Percentiles rank a stretch among this genome's conserved stretches.
Evolutionary conservation across 1,140 invertebrate species (phyloP).

Genomic region (Psilanteris sp.): DNA sequence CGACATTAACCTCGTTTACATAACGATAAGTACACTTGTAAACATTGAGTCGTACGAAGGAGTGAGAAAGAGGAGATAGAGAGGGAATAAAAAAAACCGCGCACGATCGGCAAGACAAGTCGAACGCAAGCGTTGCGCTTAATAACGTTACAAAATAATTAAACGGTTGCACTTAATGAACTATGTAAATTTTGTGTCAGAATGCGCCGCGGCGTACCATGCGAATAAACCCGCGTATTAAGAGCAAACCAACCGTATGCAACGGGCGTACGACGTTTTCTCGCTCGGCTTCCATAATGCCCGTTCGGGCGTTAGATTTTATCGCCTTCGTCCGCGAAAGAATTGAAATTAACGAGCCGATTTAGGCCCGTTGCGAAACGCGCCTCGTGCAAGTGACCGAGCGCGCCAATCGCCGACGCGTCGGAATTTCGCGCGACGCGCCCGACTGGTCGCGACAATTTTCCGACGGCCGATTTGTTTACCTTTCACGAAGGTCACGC

Average conservation of each 20-base stretch:
- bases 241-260: constrained; percentile 26
- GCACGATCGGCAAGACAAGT: constrained; percentile 28
- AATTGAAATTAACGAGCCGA: constrained; percentile 72
- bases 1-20: constrained; percentile 46
- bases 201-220: constrained; percentile 10
- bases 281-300: constrained; percentile 45
- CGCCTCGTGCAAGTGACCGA: constrained; percentile 36
- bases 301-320: constrained; percentile 45
- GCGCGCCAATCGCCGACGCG: too few species aligned
- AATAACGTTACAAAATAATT: constrained; percentile 59
- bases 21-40: constrained; percentile 28
- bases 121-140: constrained; percentile 14
- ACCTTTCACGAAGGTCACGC: too few species aligned
- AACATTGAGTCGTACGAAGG: constrained; percentile 24
- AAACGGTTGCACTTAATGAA: constrained; percentile 47
- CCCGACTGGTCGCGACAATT: too few species aligned
- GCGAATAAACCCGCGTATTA: constrained; percentile 43
- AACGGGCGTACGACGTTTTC: constrained; percentile 48
- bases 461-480: too few species aligned
- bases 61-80: too few species aligned
- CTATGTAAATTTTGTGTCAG: constrained; percentile 50
- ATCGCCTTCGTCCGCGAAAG: constrained; percentile 57
- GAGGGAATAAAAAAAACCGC: constrained; percentile 9
- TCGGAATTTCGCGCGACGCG: too few species aligned
- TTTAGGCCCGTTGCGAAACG: constrained; percentile 57